Conservation (phyloP, 1,140 invertebrate genomes). For the Drosophila aff. region DNA sequence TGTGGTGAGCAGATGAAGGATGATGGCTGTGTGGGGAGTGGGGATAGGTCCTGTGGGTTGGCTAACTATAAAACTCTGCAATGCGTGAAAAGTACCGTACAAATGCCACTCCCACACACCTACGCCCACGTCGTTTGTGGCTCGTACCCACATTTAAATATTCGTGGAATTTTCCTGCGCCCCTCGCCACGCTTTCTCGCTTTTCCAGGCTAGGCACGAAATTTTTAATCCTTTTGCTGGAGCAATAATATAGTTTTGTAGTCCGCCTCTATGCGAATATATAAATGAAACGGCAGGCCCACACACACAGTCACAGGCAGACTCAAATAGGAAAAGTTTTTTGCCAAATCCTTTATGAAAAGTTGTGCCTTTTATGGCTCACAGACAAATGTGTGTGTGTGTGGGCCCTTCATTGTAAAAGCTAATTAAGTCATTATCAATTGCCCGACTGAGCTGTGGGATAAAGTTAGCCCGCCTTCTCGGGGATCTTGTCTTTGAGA, state of each 20-base stretch:
- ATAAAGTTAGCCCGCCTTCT: slow-evolving; percentile 14
- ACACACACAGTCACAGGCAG: slow-evolving; percentile 38
- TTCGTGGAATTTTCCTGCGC: slow-evolving; percentile 20
- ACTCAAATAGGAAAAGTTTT: slow-evolving; percentile 68
- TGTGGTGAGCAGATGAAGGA: slow-evolving; percentile 46
- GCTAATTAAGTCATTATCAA: slow-evolving; percentile 83
- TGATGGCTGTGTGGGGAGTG: background rate
- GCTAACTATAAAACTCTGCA: slow-evolving; percentile 73
- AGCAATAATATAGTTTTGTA: slow-evolving; percentile 73
- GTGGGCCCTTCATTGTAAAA: slow-evolving; percentile 46
- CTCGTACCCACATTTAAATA: slow-evolving; percentile 30
- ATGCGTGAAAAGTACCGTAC: slow-evolving; percentile 74
- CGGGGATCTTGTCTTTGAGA: slow-evolving; percentile 23
- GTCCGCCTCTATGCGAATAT: slow-evolving; percentile 43
- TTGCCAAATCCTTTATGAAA: slow-evolving; percentile 80
- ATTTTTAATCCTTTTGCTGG: slow-evolving; percentile 79
- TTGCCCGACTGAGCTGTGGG: slow-evolving; percentile 43
- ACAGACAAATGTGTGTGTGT: slow-evolving; percentile 35
- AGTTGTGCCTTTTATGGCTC: slow-evolving; percentile 71
- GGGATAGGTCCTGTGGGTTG: slow-evolving; percentile 25
- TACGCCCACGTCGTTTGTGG: slow-evolving; percentile 2
- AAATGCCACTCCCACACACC: slow-evolving; percentile 55
- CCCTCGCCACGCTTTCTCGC: slow-evolving; percentile 10
- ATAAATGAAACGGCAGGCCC: slow-evolving; percentile 74
- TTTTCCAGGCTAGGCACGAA: slow-evolving; percentile 54